phyloP scores from a whole-genome alignment of 2,113 vertebrate species.

The Romanogobio albipinnatus region DNA sequence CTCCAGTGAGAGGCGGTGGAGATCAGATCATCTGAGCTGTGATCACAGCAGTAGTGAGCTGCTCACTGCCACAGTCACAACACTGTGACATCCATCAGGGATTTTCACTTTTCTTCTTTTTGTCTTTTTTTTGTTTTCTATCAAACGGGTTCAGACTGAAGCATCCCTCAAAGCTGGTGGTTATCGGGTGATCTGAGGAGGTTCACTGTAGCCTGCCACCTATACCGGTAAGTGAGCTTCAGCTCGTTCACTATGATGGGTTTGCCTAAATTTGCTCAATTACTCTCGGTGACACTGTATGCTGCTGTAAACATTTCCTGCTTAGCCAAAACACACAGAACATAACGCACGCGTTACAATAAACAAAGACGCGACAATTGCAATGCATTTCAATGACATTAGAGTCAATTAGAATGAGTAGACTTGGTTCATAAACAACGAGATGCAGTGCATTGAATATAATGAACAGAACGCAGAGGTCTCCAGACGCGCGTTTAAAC shows the following conservation, averaged over 20 bases:
- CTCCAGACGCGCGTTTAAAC: background rate
- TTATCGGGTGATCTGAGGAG: slow-evolving; percentile 69
- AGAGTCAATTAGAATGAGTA: background rate
- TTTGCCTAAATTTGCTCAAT: slow-evolving; percentile 39
- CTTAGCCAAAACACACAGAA: background rate
- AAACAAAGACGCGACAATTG: background rate
- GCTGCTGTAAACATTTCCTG: background rate
- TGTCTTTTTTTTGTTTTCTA: slow-evolving; percentile 49
- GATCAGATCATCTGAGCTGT: slow-evolving; percentile 71
- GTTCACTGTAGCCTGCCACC: slow-evolving; percentile 58
- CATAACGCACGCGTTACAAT: background rate
- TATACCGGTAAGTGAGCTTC: slow-evolving; percentile 72
- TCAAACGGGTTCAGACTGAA: slow-evolving; percentile 63
- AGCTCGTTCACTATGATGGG: slow-evolving; percentile 14
- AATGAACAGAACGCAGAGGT: background rate
- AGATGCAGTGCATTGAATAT: background rate
- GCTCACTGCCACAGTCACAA: slow-evolving; percentile 64
- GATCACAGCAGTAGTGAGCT: slow-evolving; percentile 77
- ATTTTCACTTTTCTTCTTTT: slow-evolving; percentile 60
- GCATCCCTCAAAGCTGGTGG: slow-evolving; percentile 67
- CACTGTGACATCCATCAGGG: slow-evolving; percentile 58
- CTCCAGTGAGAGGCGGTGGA: slow-evolving; percentile 78
- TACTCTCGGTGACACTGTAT: background rate
- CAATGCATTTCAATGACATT: background rate
- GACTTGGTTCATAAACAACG: background rate